Conservation (phyloP, 1,140 invertebrate genomes). For the Scaptomyza graminum region DNA sequence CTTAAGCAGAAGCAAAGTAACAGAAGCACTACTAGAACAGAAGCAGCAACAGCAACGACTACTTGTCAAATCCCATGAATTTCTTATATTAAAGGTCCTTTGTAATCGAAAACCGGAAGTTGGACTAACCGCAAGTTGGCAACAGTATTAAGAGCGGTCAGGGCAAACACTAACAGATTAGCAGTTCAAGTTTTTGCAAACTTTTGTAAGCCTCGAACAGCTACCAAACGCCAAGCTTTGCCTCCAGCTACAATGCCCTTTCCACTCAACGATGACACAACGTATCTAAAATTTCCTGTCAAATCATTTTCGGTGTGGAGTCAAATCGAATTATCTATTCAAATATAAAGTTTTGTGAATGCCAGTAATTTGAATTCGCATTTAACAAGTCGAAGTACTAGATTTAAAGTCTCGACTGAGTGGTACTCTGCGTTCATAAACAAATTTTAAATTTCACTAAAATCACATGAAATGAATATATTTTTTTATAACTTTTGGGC, state of each 20-base stretch:
- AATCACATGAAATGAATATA: not conserved
- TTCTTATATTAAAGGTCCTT: conserved; percentile 72
- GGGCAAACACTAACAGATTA: conserved; percentile 64
- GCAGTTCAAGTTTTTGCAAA: conserved; percentile 69
- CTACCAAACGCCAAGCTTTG: conserved; percentile 50
- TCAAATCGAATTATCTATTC: conserved; percentile 68
- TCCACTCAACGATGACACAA: conserved; percentile 3
- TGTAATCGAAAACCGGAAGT: conserved; percentile 77
- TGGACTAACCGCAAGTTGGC: conserved; percentile 62
- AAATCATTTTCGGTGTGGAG: conserved; percentile 41
- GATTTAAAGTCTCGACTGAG: not conserved
- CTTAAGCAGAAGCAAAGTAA: conserved; percentile 58
- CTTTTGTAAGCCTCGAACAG: conserved; percentile 46
- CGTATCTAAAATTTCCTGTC: conserved; percentile 52
- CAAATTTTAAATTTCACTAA: not conserved
- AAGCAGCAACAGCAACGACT: conserved; percentile 34
- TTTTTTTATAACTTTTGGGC: no score
- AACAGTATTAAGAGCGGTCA: conserved; percentile 39
- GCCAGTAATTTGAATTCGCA: conserved; percentile 34
- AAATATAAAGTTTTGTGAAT: conserved; percentile 54
- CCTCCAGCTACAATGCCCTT: not conserved
- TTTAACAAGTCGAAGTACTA: conserved; percentile 23
- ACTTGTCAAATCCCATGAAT: conserved; percentile 75
- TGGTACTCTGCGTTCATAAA: not conserved
- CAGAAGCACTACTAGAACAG: conserved; percentile 6